These are phyloP conservation scores for Nerophis ophidion DNA, from an alignment of 2,113 vertebrate species.

Conservation along the genomic window DNA sequence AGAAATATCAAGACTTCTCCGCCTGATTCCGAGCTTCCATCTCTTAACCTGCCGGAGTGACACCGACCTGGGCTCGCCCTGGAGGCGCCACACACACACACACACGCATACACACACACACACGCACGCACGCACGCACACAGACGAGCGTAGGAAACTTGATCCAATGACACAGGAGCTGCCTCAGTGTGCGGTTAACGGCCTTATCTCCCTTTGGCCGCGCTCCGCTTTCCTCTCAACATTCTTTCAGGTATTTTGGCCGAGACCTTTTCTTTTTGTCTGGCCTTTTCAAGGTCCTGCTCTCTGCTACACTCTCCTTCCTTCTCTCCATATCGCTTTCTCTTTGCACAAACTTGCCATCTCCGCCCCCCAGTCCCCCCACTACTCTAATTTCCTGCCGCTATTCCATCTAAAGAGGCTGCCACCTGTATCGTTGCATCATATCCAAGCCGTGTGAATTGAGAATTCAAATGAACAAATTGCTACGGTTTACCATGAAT, in stretches of 20 bases:
- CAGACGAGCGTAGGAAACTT: constrained; percentile 39
- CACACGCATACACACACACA: constrained; percentile 36
- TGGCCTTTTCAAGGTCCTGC: constrained; percentile 72
- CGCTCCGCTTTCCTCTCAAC: constrained; percentile 70
- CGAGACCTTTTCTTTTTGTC: constrained; percentile 70
- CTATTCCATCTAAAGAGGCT: constrained; percentile 21
- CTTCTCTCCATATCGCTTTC: constrained; percentile 8
- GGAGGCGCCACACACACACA: constrained; percentile 55
- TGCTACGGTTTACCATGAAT: no score
- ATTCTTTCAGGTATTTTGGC: constrained; percentile 73
- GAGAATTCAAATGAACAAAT: no score
- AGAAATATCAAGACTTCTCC: constrained; percentile 33
- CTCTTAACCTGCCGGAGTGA: constrained; percentile 18
- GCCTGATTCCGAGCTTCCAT: constrained; percentile 10
- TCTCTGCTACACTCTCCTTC: constrained; percentile 11
- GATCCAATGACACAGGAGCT: constrained; percentile 66
- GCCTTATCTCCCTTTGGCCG: constrained; percentile 67
- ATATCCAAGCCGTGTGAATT: no score
- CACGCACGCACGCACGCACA: constrained; percentile 15
- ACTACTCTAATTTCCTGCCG: constrained; percentile 15
- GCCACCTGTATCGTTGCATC: constrained; percentile 31
- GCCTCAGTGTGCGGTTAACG: constrained; percentile 66
- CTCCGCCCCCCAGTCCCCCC: constrained; percentile 14
- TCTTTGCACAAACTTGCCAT: constrained; percentile 4
- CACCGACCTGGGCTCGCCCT: constrained; percentile 31